Evolutionary conservation across 2,888 invertebrate genomes (phyloP).

Genomic region (Actias luna): DNA sequence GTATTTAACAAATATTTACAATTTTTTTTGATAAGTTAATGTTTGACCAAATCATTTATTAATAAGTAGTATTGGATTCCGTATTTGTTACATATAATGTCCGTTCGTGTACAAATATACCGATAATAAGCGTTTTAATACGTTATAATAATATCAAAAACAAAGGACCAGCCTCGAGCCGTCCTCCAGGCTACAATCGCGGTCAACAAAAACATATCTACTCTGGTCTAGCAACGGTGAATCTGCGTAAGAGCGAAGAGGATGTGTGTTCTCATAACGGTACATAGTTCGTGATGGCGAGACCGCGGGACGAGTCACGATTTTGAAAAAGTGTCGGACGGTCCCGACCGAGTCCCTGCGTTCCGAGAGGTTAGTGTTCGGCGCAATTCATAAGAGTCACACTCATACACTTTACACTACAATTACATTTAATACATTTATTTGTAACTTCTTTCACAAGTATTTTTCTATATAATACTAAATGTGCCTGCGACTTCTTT

Average conservation of each 20-base stretch:
- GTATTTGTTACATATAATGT: background rate
- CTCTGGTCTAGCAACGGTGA: slow-evolving; percentile 46
- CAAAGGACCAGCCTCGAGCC: slow-evolving; percentile 36
- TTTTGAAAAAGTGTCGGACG: slow-evolving; percentile 78
- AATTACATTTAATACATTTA: background rate
- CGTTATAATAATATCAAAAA: slow-evolving; percentile 45
- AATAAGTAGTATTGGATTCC: background rate
- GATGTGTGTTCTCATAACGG: slow-evolving; percentile 59
- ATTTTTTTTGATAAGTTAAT: no score
- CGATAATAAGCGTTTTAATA: slow-evolving; percentile 30
- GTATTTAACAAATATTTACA: no score
- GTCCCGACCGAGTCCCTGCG: slow-evolving; percentile 54
- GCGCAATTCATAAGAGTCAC: slow-evolving; percentile 36
- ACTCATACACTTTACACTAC: no score
- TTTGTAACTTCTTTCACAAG: slow-evolving; percentile 25
- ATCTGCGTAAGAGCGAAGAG: slow-evolving; percentile 50
- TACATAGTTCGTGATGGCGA: slow-evolving; percentile 71
- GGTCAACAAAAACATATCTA: slow-evolving; percentile 34
- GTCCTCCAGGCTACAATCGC: slow-evolving; percentile 41
- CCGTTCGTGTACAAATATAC: background rate
- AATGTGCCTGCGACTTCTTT: no score
- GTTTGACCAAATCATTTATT: no score
- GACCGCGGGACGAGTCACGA: slow-evolving; percentile 74
- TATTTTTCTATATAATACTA: no score
- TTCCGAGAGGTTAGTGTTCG: slow-evolving; percentile 48